A percentile compares a stretch with the other conserved stretches of the same genome.
These are phyloP conservation scores for Ageneiosus marmoratus DNA, from an alignment of 2,113 vertebrate genomes.

Conservation along the genomic window DNA sequence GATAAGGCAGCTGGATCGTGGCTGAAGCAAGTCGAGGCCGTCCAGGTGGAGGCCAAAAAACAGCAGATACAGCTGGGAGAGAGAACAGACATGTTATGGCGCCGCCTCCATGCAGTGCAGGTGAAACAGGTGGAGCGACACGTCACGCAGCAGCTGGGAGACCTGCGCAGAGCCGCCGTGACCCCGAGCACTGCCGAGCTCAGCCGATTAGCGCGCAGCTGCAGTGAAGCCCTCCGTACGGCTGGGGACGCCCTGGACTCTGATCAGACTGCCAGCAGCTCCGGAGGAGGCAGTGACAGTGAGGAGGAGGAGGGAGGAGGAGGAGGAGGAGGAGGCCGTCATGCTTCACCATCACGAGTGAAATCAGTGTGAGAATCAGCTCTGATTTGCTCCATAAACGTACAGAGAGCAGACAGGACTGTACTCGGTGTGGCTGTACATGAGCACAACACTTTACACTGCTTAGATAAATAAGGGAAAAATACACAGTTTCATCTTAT, in stretches of 20 bases:
- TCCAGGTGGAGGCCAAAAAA: conserved; percentile 39
- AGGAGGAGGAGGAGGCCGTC: conserved; percentile 9
- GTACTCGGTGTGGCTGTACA: background rate
- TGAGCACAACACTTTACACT: background rate
- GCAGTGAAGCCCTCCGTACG: conserved; percentile 60
- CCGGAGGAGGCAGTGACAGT: conserved; percentile 57
- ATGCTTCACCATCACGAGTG: conserved; percentile 11
- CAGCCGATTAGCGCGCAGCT: conserved; percentile 56
- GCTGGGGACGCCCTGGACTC: conserved; percentile 68
- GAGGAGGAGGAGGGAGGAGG: conserved; percentile 49
- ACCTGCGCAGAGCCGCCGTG: conserved; percentile 40
- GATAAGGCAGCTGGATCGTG: background rate
- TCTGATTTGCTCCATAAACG: background rate
- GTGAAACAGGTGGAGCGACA: conserved; percentile 67
- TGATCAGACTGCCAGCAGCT: conserved; percentile 67
- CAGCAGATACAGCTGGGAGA: conserved; percentile 60
- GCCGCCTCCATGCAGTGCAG: conserved; percentile 63
- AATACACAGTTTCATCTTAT: background rate
- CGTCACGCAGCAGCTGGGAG: conserved; percentile 61
- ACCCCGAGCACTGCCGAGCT: conserved; percentile 50
- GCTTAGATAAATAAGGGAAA: background rate
- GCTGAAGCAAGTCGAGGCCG: conserved; percentile 42
- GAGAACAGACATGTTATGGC: conserved; percentile 58
- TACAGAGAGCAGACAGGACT: background rate
- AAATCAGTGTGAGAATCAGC: conserved; percentile 44